phyloP scores from a whole-genome alignment of 2,113 vertebrate genomes.

The Petromus typicus region DNA sequence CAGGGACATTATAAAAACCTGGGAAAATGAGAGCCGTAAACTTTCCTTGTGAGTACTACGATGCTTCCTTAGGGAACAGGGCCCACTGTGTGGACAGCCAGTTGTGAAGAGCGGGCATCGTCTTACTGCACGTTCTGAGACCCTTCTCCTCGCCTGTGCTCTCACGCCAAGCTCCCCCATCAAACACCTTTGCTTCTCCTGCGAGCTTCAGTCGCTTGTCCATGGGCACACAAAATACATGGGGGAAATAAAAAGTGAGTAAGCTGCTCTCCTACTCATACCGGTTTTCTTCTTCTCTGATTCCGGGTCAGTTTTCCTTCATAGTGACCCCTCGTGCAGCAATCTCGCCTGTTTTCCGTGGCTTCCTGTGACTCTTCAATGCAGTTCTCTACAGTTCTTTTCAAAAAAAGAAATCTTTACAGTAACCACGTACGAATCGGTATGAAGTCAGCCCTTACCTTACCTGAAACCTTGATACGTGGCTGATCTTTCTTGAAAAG shows the following conservation, averaged over 20 bases:
- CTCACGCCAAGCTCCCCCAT: background rate
- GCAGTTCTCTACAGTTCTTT: background rate
- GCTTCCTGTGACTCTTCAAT: background rate
- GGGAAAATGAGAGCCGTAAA: background rate
- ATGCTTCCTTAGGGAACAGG: background rate
- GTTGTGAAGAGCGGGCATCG: background rate
- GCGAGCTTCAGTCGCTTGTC: background rate
- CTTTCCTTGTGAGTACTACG: background rate
- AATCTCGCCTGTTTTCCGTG: background rate
- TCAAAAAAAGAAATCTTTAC: background rate
- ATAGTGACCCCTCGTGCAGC: background rate
- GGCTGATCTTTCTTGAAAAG: background rate
- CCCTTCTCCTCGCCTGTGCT: background rate
- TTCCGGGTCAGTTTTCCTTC: background rate
- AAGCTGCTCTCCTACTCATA: background rate
- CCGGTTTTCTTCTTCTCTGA: background rate
- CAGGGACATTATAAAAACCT: background rate
- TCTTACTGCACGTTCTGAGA: background rate
- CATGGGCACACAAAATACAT: background rate
- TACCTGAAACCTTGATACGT: background rate
- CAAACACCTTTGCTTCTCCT: background rate
- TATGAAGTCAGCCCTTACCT: background rate
- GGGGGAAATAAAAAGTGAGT: background rate
- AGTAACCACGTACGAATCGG: background rate
- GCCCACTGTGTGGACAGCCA: background rate